Conservation (phyloP, 2,113 vertebrate genomes). For the Hydropotes inermis region DNA sequence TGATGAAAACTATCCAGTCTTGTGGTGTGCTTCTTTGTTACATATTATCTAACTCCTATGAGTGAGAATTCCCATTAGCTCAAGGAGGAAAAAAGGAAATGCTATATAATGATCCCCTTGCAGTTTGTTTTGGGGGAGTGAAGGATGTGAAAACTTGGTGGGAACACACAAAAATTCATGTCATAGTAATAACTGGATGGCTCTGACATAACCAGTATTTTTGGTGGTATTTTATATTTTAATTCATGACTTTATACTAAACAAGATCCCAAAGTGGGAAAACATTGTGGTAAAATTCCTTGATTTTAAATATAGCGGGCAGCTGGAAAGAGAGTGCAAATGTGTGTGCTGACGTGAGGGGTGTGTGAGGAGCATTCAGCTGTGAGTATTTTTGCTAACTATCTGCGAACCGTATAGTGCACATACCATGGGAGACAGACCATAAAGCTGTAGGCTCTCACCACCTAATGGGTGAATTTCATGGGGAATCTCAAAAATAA, state of each 20-base stretch:
- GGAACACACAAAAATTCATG: neutral
- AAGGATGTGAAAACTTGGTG: neutral
- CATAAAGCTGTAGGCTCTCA: neutral
- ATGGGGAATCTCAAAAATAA: neutral
- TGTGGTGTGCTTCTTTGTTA: neutral
- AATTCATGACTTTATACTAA: constrained; percentile 54
- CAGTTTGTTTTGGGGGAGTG: neutral
- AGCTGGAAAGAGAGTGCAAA: constrained; percentile 49
- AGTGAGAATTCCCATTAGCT: neutral
- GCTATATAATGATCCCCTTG: neutral
- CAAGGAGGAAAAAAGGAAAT: neutral
- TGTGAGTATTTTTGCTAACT: constrained; percentile 57
- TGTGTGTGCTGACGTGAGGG: constrained; percentile 10
- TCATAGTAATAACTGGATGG: constrained; percentile 43
- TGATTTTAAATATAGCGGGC: constrained; percentile 69
- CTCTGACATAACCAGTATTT: constrained; percentile 19
- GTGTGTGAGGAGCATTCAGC: constrained; percentile 44
- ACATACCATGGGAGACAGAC: constrained; percentile 8
- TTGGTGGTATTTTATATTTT: constrained; percentile 36
- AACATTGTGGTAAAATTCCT: constrained; percentile 28
- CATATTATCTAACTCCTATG: neutral
- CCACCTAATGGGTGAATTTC: neutral
- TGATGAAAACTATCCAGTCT: constrained; percentile 12
- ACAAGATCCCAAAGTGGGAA: constrained; percentile 52
- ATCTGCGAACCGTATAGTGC: constrained; percentile 39